Evolutionary conservation across 2,888 invertebrate genomes (phyloP), one percentile per base, ranked within the genome.

Genomic region (Eupithecia subumbrata): DNA sequence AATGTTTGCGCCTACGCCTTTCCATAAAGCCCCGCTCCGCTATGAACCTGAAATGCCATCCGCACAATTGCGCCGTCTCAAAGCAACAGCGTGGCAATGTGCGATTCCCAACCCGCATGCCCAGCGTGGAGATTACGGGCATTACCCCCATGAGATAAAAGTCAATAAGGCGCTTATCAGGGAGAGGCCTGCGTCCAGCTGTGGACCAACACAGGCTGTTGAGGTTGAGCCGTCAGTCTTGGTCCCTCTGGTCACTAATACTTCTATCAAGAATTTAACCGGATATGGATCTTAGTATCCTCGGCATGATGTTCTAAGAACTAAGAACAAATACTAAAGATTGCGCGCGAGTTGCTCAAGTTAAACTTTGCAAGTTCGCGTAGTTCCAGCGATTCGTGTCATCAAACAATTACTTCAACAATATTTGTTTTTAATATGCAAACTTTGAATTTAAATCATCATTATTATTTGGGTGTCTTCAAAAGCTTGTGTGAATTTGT

Each of bases 401-500:
- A 22, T 48, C 70, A 77, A 77, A 77, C 72, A 22, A n/a, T 45
- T 34, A 56, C 69, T 60, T 60, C 43, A 37, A 52, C 40, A 70
- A 70, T 77, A 72, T 77, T 77, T 77, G 72, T 67, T 70, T 56
- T 72, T 74, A 52, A 73, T 69, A 56, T 22, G 71, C 71, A 76
- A 74, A 76, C 76, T 67, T 76, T 74, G 30, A 14, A 64, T 11
- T 43, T 37, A 68, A 45, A 69, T 76, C 43, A 43, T 69, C 48
- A 7, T 37, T 40, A 69, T 74, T 25, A 60, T 60, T 25, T 12
- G 1, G 25, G 25, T 25, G 1, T 22, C n/a, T 25, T 25, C 25
- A 12, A 25, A 60, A 22, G 52, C 48, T 52, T n/a, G 8, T n/a
- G 1, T n/a, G 0, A n/a, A 9, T 11, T 52, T 52, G 7, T 56